Conservation (phyloP, 2,888 invertebrate species). For the Blastobasis adustella region DNA sequence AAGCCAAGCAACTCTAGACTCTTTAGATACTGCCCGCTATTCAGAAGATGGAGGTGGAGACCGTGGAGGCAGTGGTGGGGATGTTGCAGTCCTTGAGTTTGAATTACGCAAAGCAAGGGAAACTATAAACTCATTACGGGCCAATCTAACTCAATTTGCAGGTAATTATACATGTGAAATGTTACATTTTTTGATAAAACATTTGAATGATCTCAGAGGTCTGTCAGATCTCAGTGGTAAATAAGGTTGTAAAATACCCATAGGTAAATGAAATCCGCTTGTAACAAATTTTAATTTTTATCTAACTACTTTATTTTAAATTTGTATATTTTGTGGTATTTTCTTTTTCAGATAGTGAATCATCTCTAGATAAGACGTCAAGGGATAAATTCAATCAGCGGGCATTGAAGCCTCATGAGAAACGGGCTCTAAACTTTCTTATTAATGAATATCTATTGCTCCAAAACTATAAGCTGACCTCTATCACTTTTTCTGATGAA, state of each 20-base stretch:
- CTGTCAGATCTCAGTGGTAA: no score
- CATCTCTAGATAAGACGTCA: constrained; percentile 51
- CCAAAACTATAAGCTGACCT: constrained; percentile 88
- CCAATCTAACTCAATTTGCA: constrained; percentile 86
- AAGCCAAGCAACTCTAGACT: constrained; percentile 91
- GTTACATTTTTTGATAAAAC: no score
- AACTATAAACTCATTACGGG: constrained; percentile 86
- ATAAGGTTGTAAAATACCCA: no score
- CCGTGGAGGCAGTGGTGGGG: constrained; percentile 85
- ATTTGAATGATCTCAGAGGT: no score
- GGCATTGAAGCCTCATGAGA: constrained; percentile 86
- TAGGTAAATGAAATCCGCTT: no score
- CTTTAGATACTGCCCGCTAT: constrained; percentile 87
- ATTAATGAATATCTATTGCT: constrained; percentile 89
- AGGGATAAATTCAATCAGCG: constrained; percentile 47
- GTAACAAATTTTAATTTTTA: no score
- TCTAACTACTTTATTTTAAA: no score
- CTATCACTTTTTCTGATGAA: constrained; percentile 93
- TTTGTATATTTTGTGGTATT: neutral
- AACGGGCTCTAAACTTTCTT: constrained; percentile 87
- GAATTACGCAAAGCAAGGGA: constrained; percentile 90
- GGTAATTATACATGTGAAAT: constrained; percentile 48
- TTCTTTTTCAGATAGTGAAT: constrained; percentile 53
- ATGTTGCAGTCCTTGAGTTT: constrained; percentile 91
- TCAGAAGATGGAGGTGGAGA: constrained; percentile 92